phyloP scores from a whole-genome alignment of 1,140 invertebrate species.

The Chironomus striatipennis region DNA sequence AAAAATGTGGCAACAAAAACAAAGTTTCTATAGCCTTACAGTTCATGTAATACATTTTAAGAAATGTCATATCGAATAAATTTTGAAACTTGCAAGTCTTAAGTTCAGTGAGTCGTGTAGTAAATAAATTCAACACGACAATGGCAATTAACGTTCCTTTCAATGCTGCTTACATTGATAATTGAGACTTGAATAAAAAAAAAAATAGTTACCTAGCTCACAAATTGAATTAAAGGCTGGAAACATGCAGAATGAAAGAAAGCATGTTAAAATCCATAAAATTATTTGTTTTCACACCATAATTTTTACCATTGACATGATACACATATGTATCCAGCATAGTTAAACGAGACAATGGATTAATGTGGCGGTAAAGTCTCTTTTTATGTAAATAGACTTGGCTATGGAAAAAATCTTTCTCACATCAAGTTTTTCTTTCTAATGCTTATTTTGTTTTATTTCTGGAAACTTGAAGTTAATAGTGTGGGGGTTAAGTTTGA shows the following conservation, averaged over 20 bases:
- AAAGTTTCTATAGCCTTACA: not conserved
- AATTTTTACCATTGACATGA: not conserved
- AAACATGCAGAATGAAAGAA: not conserved
- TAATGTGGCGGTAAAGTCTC: not conserved
- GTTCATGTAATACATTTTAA: no score
- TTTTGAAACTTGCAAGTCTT: not conserved
- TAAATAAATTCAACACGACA: no score
- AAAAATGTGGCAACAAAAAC: not conserved
- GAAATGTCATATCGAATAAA: no score
- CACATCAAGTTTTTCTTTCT: not conserved
- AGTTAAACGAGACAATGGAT: not conserved
- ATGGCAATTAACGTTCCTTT: not conserved
- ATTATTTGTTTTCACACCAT: slow-evolving; percentile 1
- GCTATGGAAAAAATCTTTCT: not conserved
- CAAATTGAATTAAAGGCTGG: not conserved
- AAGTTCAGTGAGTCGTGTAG: no score
- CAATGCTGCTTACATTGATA: not conserved
- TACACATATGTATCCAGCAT: not conserved
- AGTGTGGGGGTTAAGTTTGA: no score
- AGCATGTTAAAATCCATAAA: slow-evolving; percentile 8
- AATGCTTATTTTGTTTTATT: no score
- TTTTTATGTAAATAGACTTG: not conserved
- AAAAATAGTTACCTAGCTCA: not conserved
- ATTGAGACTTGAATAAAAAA: no score
- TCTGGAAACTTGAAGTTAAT: no score